Conservation (phyloP, 2,797 vertebrate genomes). For the Hemitrygon akajei region DNA sequence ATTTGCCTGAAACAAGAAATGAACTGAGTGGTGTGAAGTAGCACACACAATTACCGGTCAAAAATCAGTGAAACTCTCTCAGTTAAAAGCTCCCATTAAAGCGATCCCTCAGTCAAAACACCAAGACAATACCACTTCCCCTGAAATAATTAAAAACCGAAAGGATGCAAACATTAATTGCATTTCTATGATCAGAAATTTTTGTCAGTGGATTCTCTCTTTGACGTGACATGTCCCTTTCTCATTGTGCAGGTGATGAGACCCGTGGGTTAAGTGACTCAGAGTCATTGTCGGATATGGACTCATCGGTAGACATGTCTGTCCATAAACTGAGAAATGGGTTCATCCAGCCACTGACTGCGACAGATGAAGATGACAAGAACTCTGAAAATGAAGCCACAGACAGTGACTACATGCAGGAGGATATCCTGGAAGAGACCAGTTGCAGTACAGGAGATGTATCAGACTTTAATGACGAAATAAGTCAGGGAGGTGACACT, state of each 20-base stretch:
- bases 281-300: conserved; percentile 74
- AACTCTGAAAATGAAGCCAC: conserved; percentile 44
- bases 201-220: background rate
- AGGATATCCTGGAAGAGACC: conserved; percentile 27
- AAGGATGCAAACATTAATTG: background rate
- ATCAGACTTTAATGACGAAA: conserved; percentile 72
- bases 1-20: background rate
- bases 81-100: background rate
- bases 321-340: conserved; percentile 42
- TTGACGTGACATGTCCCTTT: conserved; percentile 3
- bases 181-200: background rate
- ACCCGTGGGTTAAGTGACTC: conserved; percentile 85
- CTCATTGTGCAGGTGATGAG: conserved; percentile 72
- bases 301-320: conserved; percentile 61
- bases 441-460: conserved; percentile 67
- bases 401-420: conserved; percentile 42
- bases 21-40: background rate
- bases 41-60: background rate
- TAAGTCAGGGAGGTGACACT: conserved; percentile 56
- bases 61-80: background rate
- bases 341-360: conserved; percentile 41
- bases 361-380: conserved; percentile 43
- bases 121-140: background rate
- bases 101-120: background rate
- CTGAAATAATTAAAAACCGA: background rate